These are phyloP conservation scores for Trichacis sp. DNA, from an alignment of 2,888 invertebrate genomes.

Conservation along the genomic window DNA sequence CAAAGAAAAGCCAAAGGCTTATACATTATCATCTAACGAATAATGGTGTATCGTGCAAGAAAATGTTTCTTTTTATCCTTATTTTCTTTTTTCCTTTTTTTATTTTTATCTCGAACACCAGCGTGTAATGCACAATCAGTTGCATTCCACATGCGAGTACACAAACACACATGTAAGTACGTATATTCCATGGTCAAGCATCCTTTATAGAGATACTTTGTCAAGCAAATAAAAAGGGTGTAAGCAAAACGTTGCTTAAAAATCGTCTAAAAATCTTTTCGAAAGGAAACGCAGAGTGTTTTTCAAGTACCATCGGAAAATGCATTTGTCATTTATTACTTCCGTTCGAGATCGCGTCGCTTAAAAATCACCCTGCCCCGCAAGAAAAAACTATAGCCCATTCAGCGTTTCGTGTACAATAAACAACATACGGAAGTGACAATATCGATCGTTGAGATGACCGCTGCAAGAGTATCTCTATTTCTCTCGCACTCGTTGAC, in stretches of 20 bases:
- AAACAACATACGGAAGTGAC: conserved; percentile 40
- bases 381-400: conserved; percentile 10
- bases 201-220: conserved; percentile 34
- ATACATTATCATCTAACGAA: conserved; percentile 45
- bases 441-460: conserved; percentile 32
- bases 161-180: conserved; percentile 33
- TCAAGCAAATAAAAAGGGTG: conserved; percentile 32
- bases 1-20: conserved; percentile 45
- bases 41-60: conserved; percentile 45
- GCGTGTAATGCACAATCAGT: conserved; percentile 39
- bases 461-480: conserved; percentile 28
- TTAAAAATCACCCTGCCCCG: conserved; percentile 3
- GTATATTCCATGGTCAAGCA: conserved; percentile 25
- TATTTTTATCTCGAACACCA: conserved; percentile 34
- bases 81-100: conserved; percentile 32
- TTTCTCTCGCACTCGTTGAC: conserved; percentile 13
- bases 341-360: neutral
- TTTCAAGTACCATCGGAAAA: conserved; percentile 2
- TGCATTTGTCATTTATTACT: too few relatives aligned
- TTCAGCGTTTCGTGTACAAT: conserved; percentile 22
- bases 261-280: conserved; percentile 1
- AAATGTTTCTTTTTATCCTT: conserved; percentile 38
- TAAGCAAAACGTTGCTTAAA: conserved; percentile 19
- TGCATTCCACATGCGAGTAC: conserved; percentile 41
- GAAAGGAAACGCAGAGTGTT: conserved; percentile 5